Evolutionary conservation across 2,888 invertebrate species (phyloP).

Genomic region (Phortica magna): DNA sequence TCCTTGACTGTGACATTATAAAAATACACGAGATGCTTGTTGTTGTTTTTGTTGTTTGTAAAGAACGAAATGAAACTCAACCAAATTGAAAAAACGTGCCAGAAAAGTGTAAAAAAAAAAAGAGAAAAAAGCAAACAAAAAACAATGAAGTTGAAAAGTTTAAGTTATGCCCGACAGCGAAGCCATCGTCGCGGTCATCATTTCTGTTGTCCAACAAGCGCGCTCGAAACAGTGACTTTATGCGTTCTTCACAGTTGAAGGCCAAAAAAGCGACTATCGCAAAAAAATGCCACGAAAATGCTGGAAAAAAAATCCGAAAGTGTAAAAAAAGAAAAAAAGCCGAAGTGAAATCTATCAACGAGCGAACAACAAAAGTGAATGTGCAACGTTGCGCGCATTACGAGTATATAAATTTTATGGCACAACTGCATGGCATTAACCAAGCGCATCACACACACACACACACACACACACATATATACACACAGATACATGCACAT

Average conservation of each 20-base stretch:
- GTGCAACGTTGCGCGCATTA: background rate
- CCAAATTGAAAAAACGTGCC: background rate
- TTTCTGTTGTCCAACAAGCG: background rate
- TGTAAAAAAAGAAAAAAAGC: background rate
- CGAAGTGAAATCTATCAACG: background rate
- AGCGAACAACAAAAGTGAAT: background rate
- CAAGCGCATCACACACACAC: background rate
- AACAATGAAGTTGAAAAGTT: conserved; percentile 1
- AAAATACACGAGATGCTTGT: background rate
- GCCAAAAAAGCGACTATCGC: conserved; percentile 13
- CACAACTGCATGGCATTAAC: background rate
- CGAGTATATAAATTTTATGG: conserved; percentile 16
- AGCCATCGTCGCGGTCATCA: background rate
- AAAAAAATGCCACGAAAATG: background rate
- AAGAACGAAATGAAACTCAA: too few relatives aligned
- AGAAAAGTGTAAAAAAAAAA: background rate
- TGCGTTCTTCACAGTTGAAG: background rate
- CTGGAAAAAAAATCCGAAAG: background rate
- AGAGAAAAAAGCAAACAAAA: background rate
- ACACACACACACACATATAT: conserved; percentile 9
- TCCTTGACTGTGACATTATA: conserved; percentile 1
- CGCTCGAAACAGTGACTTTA: conserved; percentile 15
- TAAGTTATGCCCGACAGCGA: conserved; percentile 14
- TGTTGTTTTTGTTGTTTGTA: background rate
- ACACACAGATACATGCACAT: background rate